Conservation (phyloP, 1,140 invertebrate species). For the Heliconius congener region DNA sequence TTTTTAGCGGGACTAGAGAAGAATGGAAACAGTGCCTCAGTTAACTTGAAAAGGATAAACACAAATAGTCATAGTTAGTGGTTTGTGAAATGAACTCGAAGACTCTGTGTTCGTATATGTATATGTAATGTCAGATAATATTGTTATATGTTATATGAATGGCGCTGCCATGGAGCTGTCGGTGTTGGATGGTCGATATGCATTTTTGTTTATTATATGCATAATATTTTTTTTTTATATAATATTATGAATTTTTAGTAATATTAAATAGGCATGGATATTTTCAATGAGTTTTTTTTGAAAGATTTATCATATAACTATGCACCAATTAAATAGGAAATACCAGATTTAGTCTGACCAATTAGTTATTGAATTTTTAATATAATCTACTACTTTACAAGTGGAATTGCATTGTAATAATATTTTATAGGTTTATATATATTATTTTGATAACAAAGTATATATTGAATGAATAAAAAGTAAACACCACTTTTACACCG, state of each 20-base stretch:
- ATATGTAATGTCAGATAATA: slow-evolving; percentile 20
- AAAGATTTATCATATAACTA: no score
- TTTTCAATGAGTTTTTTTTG: no score
- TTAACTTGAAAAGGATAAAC: slow-evolving; percentile 58
- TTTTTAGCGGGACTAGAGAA: slow-evolving; percentile 76
- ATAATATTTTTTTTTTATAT: neutral
- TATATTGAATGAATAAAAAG: neutral
- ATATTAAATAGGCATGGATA: no score
- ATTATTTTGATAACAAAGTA: neutral
- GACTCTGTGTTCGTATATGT: slow-evolving; percentile 19
- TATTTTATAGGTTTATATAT: neutral
- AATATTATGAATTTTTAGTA: no score
- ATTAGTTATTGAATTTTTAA: no score
- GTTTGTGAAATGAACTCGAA: slow-evolving; percentile 20
- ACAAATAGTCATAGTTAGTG: slow-evolving; percentile 71
- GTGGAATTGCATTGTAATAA: neutral
- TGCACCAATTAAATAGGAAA: no score
- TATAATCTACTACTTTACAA: no score
- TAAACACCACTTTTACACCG: neutral
- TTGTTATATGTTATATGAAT: slow-evolving; percentile 6
- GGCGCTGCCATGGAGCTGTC: slow-evolving; percentile 20
- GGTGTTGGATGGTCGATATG: neutral
- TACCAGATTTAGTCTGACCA: no score
- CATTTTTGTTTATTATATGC: neutral
- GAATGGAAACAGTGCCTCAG: slow-evolving; percentile 76